Base-by-base conservation (phyloP, 2,888 invertebrate genomes). In the Pyrochroa serraticornis region DNA sequence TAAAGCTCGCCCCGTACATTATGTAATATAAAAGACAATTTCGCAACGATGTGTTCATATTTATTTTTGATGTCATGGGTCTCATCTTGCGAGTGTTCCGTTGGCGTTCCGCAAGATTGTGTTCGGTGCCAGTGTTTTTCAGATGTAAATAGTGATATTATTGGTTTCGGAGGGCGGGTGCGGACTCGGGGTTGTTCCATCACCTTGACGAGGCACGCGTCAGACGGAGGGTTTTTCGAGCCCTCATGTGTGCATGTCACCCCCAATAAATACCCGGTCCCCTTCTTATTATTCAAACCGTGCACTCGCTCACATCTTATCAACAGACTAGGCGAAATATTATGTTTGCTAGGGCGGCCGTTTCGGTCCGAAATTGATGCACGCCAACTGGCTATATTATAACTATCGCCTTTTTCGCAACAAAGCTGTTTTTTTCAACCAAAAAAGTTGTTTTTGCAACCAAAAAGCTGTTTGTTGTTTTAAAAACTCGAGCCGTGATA, bases 191-290 rank as follows among this genome's bases (percentile, higher is more conserved):
- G 46, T 38, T 47, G 43, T 45, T 59, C 59, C 50, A 48, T 59
- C 59, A 59, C 59, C 53, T 59, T 59, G 54, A 54, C 54, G 48
- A 53, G 60, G 38, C 60, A 57, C 57, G 49, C 52, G 60, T 53
- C 57, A 53, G 36, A 46, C 45, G 9, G 43, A 49, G 49, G 41
- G 57, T 49, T 43, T 30, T 34, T 31, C 8, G 41, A 10, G 14
- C 56, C 60, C 56, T 42, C 56, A 48, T 59, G 47, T 60, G 52
- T 60, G 60, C 45, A 44, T 56, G 56, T 60, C 60, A 56, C 55
- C 53, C 51, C 41, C 49, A 60, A 52, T 57, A 60, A 60, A 60
- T 60, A 53, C 46, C 31, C 36, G 39, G 42, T 43, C 48, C 55
- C 55, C 51, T 47, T n/a, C 55, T 60, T 60, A 60, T 60, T 60